Base-by-base conservation (phyloP, 2,888 invertebrate species). In the Drosophila nr. medialis region DNA sequence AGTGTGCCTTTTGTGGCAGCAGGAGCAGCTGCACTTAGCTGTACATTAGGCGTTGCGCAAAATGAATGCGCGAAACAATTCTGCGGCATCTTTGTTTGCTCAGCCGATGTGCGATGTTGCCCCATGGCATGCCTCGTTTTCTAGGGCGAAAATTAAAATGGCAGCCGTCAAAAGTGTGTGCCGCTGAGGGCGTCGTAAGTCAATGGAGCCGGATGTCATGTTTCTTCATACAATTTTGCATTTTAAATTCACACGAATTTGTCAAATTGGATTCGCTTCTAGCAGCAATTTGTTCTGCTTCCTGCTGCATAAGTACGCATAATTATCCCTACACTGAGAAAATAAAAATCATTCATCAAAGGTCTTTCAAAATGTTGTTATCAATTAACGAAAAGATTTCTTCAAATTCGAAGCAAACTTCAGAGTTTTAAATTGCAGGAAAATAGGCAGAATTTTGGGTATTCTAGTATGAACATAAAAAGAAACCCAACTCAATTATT, bases 91-190 rank as follows among this genome's bases (percentile, higher is more conserved):
- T 77, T 84, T 85, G 87, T 87, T 87, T 87, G 85, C 80, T 51
- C 65, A 77, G 70, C 67, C 73, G 70, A 68, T 67, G 53, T 65
- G 55, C 56, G 54, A 56, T 53, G 59, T 56, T 62, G 29, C 27
- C 24, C 36, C 13, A 6, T 60, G 66, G 59, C 55, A 69, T 81
- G 75, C 66, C 84, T 82, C 75, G 79, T 85, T 78, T 86, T 61
- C 86, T 32, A n/a, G 72, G 69, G 60, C 78, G 61, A 87, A 45
- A 83, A 87, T 87, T 86, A 89, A 87, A 89, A 86, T 89, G 80
- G 89, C 85, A 81, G 72, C 74, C 80, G 67, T 77, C 84, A 84
- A 84, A 77, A 75, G 78, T 13, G 38, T 38, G 13, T 21, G n/a
- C 7, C 63, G 64, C 64, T 29, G 54, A 56, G 69, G 63, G 75